Evolutionary conservation across 2,797 vertebrate species (phyloP).

Genomic region (Emys orbicularis): DNA sequence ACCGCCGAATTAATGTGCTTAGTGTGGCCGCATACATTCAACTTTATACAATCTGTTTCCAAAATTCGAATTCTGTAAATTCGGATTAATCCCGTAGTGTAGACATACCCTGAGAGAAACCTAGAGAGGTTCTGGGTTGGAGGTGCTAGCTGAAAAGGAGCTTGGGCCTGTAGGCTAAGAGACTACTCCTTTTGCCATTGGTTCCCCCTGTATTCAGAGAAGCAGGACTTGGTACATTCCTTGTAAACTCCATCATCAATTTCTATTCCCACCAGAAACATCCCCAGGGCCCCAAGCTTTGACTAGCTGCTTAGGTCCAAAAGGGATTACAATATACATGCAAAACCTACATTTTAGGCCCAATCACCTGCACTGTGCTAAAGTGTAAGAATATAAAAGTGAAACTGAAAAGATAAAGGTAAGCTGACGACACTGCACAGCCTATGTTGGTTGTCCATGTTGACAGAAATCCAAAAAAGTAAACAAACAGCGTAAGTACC

Average conservation of each 20-base stretch:
- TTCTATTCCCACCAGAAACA: neutral
- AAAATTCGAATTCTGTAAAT: no score
- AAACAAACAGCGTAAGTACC: neutral
- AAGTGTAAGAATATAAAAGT: neutral
- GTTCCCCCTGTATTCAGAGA: neutral
- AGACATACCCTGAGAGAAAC: neutral
- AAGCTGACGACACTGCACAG: conserved; percentile 1
- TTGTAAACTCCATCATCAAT: neutral
- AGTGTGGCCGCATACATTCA: no score
- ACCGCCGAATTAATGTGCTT: no score
- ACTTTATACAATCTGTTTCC: no score
- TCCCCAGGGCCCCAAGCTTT: neutral
- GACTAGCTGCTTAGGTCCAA: neutral
- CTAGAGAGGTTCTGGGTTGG: neutral
- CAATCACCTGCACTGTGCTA: neutral
- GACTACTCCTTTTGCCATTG: neutral
- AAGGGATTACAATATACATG: neutral
- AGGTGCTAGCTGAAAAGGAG: neutral
- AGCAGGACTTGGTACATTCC: neutral
- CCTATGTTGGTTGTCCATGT: neutral
- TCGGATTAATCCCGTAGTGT: no score
- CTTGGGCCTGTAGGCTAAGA: neutral
- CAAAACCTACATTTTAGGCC: neutral
- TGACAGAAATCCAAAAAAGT: neutral
- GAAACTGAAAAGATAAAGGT: neutral